Percentiles rank a stretch among this genome's conserved stretches.
Conservation (phyloP, 2,888 invertebrate species). For the Trimorus sp. region DNA sequence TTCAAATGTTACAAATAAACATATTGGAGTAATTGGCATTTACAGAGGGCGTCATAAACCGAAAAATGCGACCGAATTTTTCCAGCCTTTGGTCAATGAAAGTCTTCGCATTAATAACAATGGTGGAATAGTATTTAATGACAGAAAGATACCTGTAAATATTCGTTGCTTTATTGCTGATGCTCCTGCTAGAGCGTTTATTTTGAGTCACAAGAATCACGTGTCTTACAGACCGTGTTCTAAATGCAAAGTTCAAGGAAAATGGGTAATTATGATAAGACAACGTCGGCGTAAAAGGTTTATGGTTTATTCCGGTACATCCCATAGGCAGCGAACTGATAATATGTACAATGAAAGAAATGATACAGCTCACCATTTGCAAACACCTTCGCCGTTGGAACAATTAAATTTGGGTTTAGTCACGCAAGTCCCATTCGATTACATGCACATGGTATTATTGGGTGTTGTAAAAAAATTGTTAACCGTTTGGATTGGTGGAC, state of each 20-base stretch:
- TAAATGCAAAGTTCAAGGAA: background rate
- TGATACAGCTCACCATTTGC: slow-evolving; percentile 14
- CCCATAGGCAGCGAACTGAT: background rate
- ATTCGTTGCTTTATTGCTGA: slow-evolving; percentile 13
- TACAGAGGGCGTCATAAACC: slow-evolving; percentile 15
- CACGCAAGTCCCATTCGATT: slow-evolving; percentile 27
- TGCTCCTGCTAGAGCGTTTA: slow-evolving; percentile 13
- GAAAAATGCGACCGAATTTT: slow-evolving; percentile 12
- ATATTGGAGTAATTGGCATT: slow-evolving; percentile 23
- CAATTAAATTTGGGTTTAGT: slow-evolving; percentile 10
- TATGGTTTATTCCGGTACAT: background rate
- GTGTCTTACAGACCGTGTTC: background rate
- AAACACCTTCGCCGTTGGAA: slow-evolving; percentile 8
- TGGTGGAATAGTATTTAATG: background rate
- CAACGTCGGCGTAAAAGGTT: background rate
- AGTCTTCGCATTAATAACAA: background rate
- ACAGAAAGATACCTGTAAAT: background rate
- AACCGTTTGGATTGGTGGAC: slow-evolving; percentile 12
- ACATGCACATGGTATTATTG: slow-evolving; percentile 34
- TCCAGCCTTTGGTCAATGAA: slow-evolving; percentile 1
- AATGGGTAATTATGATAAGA: background rate
- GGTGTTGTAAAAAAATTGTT: slow-evolving; percentile 28
- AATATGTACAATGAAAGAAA: slow-evolving; percentile 11
- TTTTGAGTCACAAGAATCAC: slow-evolving; percentile 12
- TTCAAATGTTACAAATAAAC: background rate